phyloP scores from a whole-genome alignment of 2,888 invertebrate species.

The Autographa pulchrina region DNA sequence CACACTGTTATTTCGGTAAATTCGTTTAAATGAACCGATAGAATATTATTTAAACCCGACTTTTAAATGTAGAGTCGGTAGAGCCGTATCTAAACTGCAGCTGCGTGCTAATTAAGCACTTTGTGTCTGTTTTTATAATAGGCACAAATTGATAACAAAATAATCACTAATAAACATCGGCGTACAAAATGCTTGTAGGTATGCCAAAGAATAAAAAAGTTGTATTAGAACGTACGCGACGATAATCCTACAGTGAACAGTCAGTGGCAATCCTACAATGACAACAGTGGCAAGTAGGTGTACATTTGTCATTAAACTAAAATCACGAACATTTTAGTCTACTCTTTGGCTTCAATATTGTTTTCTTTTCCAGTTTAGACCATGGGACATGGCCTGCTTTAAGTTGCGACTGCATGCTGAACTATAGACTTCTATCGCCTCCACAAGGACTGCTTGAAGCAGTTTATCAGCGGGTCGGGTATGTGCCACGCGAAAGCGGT shows the following conservation, averaged over 20 bases:
- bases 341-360: not conserved
- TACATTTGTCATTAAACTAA: too few species aligned
- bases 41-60: not conserved
- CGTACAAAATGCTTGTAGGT: not conserved
- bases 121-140: not conserved
- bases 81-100: not conserved
- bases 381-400: too few species aligned
- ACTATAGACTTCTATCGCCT: too few species aligned
- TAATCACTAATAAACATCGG: not conserved
- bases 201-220: too few species aligned
- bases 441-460: too few species aligned
- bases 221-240: too few species aligned
- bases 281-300: too few species aligned
- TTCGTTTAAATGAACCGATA: not conserved
- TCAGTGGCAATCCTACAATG: too few species aligned
- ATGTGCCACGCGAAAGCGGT: too few species aligned
- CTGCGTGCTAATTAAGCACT: slow-evolving; percentile 3
- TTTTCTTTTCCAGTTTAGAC: not conserved
- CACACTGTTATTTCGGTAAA: not conserved
- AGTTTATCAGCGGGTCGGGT: too few species aligned
- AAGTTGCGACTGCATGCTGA: too few species aligned
- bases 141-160: not conserved
- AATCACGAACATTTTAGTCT: not conserved
- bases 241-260: too few species aligned
- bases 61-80: not conserved